phyloP scores from a whole-genome alignment of 2,888 invertebrate genomes.

The Netelia inedita region DNA sequence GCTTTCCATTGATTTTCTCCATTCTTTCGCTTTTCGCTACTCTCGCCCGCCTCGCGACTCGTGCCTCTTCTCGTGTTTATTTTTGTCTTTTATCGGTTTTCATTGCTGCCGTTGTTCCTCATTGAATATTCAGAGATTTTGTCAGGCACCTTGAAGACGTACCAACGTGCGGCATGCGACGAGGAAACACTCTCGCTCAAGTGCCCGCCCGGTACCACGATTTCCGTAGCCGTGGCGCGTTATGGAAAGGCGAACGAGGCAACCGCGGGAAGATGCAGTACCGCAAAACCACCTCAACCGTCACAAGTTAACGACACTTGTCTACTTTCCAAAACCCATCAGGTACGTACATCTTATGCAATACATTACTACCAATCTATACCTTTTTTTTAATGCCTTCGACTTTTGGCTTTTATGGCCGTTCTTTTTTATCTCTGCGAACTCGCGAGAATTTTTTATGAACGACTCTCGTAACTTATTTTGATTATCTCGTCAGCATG shows the following conservation, averaged over 20 bases:
- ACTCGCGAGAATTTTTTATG: too few species aligned
- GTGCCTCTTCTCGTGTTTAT: background rate
- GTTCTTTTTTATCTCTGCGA: too few species aligned
- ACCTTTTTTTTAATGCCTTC: slow-evolving; percentile 8
- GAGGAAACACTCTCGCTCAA: slow-evolving; percentile 94
- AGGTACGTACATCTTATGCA: slow-evolving; percentile 87
- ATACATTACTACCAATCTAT: slow-evolving; percentile 20
- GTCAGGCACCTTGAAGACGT: slow-evolving; percentile 95
- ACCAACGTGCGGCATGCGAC: slow-evolving; percentile 97
- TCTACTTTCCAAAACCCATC: slow-evolving; percentile 91
- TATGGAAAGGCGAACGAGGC: slow-evolving; percentile 90
- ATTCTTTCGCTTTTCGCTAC: background rate
- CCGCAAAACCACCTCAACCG: slow-evolving; percentile 76
- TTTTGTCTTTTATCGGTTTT: background rate
- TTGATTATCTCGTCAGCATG: too few species aligned
- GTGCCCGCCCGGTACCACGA: slow-evolving; percentile 96
- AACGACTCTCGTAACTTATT: too few species aligned
- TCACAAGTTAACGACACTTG: slow-evolving; percentile 88
- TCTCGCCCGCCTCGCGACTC: background rate
- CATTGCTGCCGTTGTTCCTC: slow-evolving; percentile 36
- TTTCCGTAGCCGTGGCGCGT: slow-evolving; percentile 96
- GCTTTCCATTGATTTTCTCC: background rate
- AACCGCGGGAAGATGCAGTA: slow-evolving; percentile 86
- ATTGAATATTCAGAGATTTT: slow-evolving; percentile 90
- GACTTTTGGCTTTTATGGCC: background rate